Conservation (phyloP, 2,113 vertebrate genomes). For the Vidua macroura region DNA sequence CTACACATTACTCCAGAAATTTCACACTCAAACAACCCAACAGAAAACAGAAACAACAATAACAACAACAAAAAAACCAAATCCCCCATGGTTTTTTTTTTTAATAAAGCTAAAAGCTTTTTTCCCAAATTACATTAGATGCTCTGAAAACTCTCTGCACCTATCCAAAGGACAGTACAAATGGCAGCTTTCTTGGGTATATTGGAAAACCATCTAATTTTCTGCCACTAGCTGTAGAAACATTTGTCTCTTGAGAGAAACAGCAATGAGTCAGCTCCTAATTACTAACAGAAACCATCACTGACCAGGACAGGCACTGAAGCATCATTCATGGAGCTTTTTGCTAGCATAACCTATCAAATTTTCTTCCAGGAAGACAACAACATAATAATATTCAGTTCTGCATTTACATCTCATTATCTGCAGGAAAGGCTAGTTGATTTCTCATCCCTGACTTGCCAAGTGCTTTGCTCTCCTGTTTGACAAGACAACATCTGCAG, state of each 20-base stretch:
- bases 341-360: background rate
- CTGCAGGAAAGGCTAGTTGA: background rate
- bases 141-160: background rate
- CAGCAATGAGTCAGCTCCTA: constrained; percentile 4
- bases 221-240: background rate
- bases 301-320: background rate
- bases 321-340: background rate
- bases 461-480: background rate
- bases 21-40: background rate
- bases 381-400: background rate
- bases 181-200: background rate
- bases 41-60: background rate
- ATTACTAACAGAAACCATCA: background rate
- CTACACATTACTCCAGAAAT: background rate
- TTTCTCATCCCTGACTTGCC: background rate
- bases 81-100: background rate
- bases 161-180: background rate
- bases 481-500: background rate
- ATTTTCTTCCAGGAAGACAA: background rate
- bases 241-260: constrained; percentile 5
- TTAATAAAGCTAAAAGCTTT: background rate
- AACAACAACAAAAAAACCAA: background rate
- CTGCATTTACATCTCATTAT: constrained; percentile 4
- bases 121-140: background rate
- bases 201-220: constrained; percentile 9